Percentiles rank a stretch among this genome's conserved stretches.
Evolutionary conservation across 2,113 vertebrate species (phyloP).

Genomic region (Thermophis baileyi): DNA sequence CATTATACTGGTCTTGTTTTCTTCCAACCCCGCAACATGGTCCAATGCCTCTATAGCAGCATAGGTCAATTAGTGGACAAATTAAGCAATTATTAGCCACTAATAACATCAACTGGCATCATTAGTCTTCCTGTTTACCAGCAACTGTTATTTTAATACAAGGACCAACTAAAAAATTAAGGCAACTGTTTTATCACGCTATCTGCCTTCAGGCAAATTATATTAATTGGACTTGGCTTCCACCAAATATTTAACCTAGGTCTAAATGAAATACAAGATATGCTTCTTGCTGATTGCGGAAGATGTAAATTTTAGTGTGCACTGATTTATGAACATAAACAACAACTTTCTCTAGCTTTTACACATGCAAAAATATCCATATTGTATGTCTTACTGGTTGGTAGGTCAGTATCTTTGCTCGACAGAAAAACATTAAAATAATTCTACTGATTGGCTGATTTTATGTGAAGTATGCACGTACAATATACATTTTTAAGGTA

Average conservation of each 20-base stretch:
- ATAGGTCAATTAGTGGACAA: constrained; percentile 85
- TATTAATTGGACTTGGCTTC: constrained; percentile 68
- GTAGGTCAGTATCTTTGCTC: constrained; percentile 5
- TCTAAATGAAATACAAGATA: constrained; percentile 63
- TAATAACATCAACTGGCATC: constrained; percentile 84
- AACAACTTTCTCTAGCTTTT: constrained; percentile 8
- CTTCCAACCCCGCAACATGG: constrained; percentile 67
- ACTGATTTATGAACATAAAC: constrained; percentile 59
- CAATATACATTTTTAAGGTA: background rate
- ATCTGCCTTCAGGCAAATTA: constrained; percentile 67
- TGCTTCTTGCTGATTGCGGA: constrained; percentile 62
- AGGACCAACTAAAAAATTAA: constrained; percentile 78
- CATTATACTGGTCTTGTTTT: constrained; percentile 71
- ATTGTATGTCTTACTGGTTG: constrained; percentile 43
- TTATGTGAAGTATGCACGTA: background rate
- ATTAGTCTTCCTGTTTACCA: constrained; percentile 84
- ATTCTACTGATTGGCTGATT: constrained; percentile 33
- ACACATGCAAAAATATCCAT: constrained; percentile 27
- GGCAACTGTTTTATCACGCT: constrained; percentile 71
- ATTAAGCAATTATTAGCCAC: constrained; percentile 85
- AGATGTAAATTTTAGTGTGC: constrained; percentile 63
- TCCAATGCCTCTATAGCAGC: constrained; percentile 69
- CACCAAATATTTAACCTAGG: constrained; percentile 59
- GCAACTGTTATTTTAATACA: constrained; percentile 76
- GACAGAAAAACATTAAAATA: constrained; percentile 34